These are phyloP conservation scores for Mnemiopsis leidyi DNA, from an alignment of 37 sponge, comb jelly and placozoan genomes.

Conservation along the genomic window DNA sequence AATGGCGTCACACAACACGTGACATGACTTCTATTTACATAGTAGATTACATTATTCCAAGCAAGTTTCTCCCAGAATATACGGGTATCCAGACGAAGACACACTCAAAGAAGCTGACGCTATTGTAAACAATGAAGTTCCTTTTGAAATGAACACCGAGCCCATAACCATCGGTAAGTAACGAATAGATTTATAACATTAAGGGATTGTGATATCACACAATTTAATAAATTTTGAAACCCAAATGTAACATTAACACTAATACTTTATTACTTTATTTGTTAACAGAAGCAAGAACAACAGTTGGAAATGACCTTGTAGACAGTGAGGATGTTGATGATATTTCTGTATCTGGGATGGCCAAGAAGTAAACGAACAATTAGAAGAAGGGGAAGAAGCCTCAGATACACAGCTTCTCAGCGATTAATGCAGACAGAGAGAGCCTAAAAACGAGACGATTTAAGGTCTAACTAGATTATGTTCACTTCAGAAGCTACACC, in stretches of 20 bases:
- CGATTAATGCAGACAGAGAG: no score
- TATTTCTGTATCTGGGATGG: neutral
- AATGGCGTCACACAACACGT: neutral
- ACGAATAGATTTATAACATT: neutral
- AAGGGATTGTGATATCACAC: neutral
- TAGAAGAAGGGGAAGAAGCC: no score
- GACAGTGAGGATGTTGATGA: constrained; percentile 20
- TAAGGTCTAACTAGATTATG: no score
- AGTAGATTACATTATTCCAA: neutral
- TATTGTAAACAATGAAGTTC: neutral
- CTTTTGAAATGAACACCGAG: neutral
- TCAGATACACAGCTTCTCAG: no score
- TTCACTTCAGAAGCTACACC: no score
- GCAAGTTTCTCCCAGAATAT: neutral
- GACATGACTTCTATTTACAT: no score
- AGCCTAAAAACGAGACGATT: no score
- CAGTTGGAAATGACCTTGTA: neutral
- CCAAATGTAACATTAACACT: no score
- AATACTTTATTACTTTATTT: neutral
- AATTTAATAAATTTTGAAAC: neutral
- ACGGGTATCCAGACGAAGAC: constrained; percentile 14
- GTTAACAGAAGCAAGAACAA: neutral
- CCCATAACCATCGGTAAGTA: neutral
- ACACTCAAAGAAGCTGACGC: neutral
- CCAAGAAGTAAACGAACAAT: neutral